Evolutionary conservation across 2,113 vertebrate species (phyloP).

Genomic region (Cygnus buccinator): DNA sequence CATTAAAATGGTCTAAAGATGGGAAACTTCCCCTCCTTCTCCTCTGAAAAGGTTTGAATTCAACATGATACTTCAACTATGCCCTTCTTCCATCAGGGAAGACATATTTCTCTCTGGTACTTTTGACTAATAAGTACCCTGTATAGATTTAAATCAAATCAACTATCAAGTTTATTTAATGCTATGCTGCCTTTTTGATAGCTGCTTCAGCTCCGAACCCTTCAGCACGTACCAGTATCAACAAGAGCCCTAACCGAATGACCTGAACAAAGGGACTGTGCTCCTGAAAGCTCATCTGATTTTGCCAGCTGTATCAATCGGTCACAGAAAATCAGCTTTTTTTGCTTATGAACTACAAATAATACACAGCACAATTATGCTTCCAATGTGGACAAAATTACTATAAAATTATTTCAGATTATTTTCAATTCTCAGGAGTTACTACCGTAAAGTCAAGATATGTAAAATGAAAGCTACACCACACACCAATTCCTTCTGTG

Average conservation of each 20-base stretch:
- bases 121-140: not conserved
- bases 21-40: not conserved
- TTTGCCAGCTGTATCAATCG: not conserved
- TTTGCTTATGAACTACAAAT: not conserved
- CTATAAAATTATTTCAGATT: not conserved
- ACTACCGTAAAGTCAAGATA: not conserved
- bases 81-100: not conserved
- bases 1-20: not conserved
- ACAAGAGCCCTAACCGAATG: not conserved
- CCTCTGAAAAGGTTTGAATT: not conserved
- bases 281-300: not conserved
- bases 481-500: not conserved
- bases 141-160: not conserved
- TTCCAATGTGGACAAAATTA: not conserved
- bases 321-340: not conserved
- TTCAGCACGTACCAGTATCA: not conserved
- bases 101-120: not conserved
- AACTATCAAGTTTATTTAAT: not conserved
- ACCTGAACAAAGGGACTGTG: not conserved
- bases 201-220: not conserved
- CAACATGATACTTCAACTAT: not conserved
- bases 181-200: not conserved
- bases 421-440: not conserved
- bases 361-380: not conserved
- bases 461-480: accelerated